Percentiles rank a stretch among this genome's conserved stretches.
Evolutionary conservation across 2,797 vertebrate species (phyloP).

Genomic region (Iguana delicatissima): DNA sequence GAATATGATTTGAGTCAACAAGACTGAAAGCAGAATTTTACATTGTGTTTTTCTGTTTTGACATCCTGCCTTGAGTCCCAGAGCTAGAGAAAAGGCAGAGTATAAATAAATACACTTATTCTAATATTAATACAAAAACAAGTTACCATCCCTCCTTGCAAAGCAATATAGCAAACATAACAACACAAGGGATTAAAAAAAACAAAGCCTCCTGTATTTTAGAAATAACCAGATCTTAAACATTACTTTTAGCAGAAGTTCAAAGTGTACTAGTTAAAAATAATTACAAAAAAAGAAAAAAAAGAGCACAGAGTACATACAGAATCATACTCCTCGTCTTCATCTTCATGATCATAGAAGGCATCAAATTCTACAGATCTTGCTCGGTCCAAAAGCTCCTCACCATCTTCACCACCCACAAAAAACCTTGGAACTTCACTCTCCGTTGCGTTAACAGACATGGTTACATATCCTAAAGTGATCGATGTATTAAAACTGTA

Average conservation of each 20-base stretch:
- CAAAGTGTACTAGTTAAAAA: not conserved
- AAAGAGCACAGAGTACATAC: conserved; percentile 76
- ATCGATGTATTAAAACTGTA: conserved; percentile 59
- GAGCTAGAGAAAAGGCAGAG: too few species aligned
- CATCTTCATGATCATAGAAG: conserved; percentile 88
- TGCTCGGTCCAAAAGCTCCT: conserved; percentile 81
- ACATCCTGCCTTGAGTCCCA: too few species aligned
- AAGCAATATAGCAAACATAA: not conserved
- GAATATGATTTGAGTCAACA: not conserved
- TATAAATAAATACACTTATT: too few species aligned
- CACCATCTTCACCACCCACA: conserved; percentile 87
- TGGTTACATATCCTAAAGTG: conserved; percentile 55
- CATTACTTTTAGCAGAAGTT: not conserved
- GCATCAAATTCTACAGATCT: conserved; percentile 82
- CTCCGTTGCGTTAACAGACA: conserved; percentile 81
- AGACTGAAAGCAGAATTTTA: not conserved
- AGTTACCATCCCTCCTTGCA: not conserved
- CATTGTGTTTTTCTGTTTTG: not conserved
- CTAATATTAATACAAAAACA: too few species aligned
- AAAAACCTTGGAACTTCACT: conserved; percentile 86
- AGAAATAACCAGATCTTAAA: not conserved
- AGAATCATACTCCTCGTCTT: conserved; percentile 89
- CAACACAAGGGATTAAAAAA: not conserved
- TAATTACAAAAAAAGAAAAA: not conserved
- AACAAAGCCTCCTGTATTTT: not conserved